Percentiles rank a stretch among this genome's conserved stretches.
phyloP scores from a whole-genome alignment of 2,888 invertebrate genomes.

The Icerya purchasi region DNA sequence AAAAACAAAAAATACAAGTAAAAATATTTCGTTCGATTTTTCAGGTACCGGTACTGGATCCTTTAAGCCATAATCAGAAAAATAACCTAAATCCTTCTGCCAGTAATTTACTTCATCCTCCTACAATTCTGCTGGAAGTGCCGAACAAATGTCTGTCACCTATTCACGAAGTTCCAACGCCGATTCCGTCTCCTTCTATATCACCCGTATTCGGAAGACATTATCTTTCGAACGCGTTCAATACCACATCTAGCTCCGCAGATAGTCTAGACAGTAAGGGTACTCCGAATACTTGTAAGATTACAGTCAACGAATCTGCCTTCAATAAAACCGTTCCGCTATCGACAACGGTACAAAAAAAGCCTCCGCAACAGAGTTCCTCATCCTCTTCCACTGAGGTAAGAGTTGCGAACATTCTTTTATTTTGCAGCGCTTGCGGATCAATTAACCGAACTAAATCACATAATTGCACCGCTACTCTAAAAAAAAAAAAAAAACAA shows the following conservation, averaged over 20 bases:
- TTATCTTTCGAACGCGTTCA: background rate
- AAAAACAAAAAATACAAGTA: too few species aligned
- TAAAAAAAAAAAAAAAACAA: too few species aligned
- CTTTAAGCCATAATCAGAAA: constrained; percentile 43
- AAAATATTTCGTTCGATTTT: constrained; percentile 21
- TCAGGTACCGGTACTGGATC: constrained; percentile 42
- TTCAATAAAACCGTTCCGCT: too few species aligned
- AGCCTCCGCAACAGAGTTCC: too few species aligned
- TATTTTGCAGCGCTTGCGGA: too few species aligned
- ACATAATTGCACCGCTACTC: too few species aligned
- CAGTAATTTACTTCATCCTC: constrained; percentile 39
- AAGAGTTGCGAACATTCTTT: too few species aligned
- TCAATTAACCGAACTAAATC: too few species aligned
- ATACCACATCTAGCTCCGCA: constrained; percentile 5
- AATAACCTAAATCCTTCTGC: constrained; percentile 24
- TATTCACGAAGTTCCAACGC: constrained; percentile 46
- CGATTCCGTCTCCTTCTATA: constrained; percentile 37
- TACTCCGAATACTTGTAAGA: too few species aligned
- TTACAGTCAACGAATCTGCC: too few species aligned
- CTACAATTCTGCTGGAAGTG: constrained; percentile 54
- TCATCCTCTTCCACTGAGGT: too few species aligned
- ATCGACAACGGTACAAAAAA: too few species aligned
- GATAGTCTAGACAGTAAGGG: constrained; percentile 4
- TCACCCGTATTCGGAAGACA: constrained; percentile 36
- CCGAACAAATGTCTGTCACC: constrained; percentile 62